Conservation (phyloP, 2,113 vertebrate genomes). For the Lycaon pictus region DNA sequence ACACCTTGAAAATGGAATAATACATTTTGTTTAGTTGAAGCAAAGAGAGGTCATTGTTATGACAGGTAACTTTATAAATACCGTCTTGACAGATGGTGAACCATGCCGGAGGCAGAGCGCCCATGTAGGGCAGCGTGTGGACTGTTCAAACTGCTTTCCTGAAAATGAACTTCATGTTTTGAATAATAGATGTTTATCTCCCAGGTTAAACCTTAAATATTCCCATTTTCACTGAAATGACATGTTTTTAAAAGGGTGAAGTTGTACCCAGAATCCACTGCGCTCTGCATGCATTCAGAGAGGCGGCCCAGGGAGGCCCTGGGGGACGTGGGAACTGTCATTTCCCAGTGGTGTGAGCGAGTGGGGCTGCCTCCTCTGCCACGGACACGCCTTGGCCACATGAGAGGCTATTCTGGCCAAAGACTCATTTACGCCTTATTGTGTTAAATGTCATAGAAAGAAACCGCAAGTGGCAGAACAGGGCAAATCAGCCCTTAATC, state of each 20-base stretch:
- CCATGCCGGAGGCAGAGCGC: constrained; percentile 70
- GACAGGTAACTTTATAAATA: constrained; percentile 80
- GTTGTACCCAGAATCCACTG: background rate
- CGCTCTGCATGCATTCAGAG: background rate
- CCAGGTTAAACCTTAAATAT: constrained; percentile 26
- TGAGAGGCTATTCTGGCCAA: fast-evolving
- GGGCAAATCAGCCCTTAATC: background rate
- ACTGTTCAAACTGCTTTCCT: constrained; percentile 66
- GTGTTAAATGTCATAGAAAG: background rate
- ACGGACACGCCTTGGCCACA: fast-evolving
- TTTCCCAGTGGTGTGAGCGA: background rate
- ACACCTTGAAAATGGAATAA: background rate
- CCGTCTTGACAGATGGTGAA: constrained; percentile 60
- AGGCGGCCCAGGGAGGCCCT: background rate
- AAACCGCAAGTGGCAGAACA: background rate
- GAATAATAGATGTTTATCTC: constrained; percentile 83
- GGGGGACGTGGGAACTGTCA: background rate
- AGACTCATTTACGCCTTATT: background rate
- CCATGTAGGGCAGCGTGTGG: background rate
- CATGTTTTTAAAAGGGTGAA: fast-evolving
- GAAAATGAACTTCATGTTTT: constrained; percentile 70
- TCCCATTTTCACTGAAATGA: constrained; percentile 62
- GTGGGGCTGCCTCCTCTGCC: background rate
- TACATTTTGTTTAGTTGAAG: constrained; percentile 37
- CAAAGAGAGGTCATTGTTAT: constrained; percentile 46